These are phyloP conservation scores for Vanessa atalanta DNA, from an alignment of 1,140 invertebrate species.

Conservation along the genomic window DNA sequence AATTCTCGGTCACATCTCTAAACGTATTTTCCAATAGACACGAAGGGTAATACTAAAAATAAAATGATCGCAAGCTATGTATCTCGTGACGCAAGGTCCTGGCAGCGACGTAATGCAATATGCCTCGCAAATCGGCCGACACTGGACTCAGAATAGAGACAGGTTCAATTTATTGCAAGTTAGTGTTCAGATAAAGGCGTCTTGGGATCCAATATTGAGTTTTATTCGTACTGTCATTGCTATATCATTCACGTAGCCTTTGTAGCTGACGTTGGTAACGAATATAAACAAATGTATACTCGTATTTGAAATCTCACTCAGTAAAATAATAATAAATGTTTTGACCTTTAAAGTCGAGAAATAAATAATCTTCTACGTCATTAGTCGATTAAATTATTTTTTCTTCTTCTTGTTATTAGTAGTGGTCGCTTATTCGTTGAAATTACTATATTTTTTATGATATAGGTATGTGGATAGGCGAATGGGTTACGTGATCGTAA, in stretches of 20 bases:
- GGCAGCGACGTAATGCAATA: slow-evolving; percentile 34
- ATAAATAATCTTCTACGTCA: too few species aligned
- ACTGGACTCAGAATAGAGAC: slow-evolving; percentile 30
- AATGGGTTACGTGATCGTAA: too few species aligned
- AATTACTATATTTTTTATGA: too few species aligned
- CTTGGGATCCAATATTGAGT: slow-evolving; percentile 22
- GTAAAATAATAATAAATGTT: neutral
- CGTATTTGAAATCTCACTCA: neutral
- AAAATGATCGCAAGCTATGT: slow-evolving; percentile 16
- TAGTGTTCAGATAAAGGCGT: slow-evolving; percentile 21
- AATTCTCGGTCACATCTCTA: neutral
- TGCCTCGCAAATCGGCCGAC: slow-evolving; percentile 29
- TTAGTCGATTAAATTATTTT: too few species aligned
- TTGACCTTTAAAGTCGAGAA: too few species aligned
- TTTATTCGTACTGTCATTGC: slow-evolving; percentile 20
- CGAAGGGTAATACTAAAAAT: slow-evolving; percentile 1
- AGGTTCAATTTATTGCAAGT: slow-evolving; percentile 38
- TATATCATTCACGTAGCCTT: slow-evolving; percentile 1
- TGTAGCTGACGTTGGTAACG: neutral
- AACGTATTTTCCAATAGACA: neutral
- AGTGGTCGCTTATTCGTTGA: too few species aligned
- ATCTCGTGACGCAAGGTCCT: slow-evolving; percentile 25
- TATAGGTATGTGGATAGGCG: too few species aligned
- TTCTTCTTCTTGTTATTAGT: too few species aligned
- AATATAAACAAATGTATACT: neutral